Evolutionary conservation across 2,797 vertebrate genomes (phyloP).

Genomic region (Diplodus sargus): DNA sequence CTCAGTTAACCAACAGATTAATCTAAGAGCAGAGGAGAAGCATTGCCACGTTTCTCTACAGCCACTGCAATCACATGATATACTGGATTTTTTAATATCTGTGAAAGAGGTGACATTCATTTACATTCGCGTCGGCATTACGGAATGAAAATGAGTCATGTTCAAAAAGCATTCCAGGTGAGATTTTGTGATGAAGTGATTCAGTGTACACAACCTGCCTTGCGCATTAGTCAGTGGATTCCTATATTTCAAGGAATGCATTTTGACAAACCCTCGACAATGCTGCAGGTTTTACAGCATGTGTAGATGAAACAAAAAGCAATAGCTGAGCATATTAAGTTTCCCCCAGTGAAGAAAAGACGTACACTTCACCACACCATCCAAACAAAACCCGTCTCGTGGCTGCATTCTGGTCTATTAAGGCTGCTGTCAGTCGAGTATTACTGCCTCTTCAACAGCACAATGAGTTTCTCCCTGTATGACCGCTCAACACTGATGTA

Average conservation of each 20-base stretch:
- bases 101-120: neutral
- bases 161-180: neutral
- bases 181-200: neutral
- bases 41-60: neutral
- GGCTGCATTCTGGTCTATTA: conserved; percentile 40
- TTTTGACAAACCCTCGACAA: neutral
- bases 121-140: neutral
- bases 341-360: conserved; percentile 17
- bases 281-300: neutral
- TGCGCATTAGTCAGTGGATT: neutral
- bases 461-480: conserved; percentile 27
- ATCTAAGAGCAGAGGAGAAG: conserved; percentile 11
- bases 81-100: neutral
- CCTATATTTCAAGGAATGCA: conserved; percentile 4
- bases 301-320: conserved; percentile 22
- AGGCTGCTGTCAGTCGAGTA: conserved; percentile 38
- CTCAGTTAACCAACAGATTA: conserved; percentile 34
- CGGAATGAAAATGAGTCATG: no score
- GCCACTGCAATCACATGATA: neutral
- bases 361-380: neutral
- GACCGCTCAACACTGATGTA: conserved; percentile 33
- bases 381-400: conserved; percentile 27
- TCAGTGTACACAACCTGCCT: neutral
- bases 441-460: conserved; percentile 34
- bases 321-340: conserved; percentile 20